Evolutionary conservation across 2,888 invertebrate species (phyloP).

Genomic region (Morpho deidamia): DNA sequence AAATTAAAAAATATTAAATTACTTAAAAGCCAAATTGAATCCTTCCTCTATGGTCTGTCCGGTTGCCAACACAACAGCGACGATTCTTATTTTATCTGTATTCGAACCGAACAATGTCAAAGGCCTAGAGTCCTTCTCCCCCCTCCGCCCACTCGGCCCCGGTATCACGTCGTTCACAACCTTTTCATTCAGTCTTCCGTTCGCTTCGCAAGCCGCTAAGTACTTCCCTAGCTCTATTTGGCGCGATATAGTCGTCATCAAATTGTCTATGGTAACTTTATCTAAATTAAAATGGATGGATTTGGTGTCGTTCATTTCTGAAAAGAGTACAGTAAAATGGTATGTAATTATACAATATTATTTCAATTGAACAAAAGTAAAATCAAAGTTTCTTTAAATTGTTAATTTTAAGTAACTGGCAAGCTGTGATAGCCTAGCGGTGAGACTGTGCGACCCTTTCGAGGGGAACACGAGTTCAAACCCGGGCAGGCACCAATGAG

Average conservation of each 20-base stretch:
- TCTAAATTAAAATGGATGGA: slow-evolving; percentile 84
- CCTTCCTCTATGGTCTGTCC: slow-evolving; percentile 84
- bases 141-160: slow-evolving; percentile 30
- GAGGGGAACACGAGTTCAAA: no score
- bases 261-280: slow-evolving; percentile 84
- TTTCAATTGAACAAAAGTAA: no score
- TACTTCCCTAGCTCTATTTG: slow-evolving; percentile 90
- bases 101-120: slow-evolving; percentile 86
- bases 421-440: no score
- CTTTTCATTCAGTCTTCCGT: slow-evolving; percentile 60
- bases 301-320: slow-evolving; percentile 69
- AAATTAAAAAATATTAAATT: slow-evolving; percentile 30
- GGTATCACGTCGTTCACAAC: slow-evolving; percentile 57
- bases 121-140: slow-evolving; percentile 53
- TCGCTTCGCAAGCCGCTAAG: slow-evolving; percentile 81
- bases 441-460: no score
- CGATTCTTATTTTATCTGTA: slow-evolving; percentile 83
- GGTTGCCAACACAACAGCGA: slow-evolving; percentile 82
- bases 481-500: no score
- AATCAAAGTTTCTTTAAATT: no score
- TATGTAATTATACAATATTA: no score
- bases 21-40: slow-evolving; percentile 85
- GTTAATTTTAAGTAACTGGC: no score
- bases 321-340: slow-evolving; percentile 6
- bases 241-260: slow-evolving; percentile 87